Evolutionary conservation across 2,888 invertebrate genomes (phyloP).

Genomic region (Ophion obscuratus): DNA sequence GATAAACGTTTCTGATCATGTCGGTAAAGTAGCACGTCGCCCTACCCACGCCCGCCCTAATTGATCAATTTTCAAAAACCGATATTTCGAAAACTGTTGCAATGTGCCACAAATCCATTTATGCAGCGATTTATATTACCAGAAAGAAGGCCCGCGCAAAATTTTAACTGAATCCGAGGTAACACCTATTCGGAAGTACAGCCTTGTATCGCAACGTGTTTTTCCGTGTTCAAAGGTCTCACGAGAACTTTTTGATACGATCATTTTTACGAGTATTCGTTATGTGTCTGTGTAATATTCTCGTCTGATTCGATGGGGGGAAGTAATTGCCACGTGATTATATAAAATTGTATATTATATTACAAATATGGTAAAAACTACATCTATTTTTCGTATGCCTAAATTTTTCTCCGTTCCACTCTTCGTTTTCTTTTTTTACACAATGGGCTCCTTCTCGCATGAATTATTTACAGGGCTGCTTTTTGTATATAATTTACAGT

Average conservation of each 20-base stretch:
- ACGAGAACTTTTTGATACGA: background rate
- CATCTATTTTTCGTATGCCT: conserved; percentile 61
- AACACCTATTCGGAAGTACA: too few relatives aligned
- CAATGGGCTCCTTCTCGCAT: conserved; percentile 68
- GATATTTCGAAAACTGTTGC: background rate
- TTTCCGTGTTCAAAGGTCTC: background rate
- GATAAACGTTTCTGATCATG: too few relatives aligned
- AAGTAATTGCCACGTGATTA: conserved; percentile 26
- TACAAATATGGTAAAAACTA: conserved; percentile 80
- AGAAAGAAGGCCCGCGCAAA: too few relatives aligned
- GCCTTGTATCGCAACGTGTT: background rate
- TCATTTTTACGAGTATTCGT: background rate
- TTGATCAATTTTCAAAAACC: background rate
- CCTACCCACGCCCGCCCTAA: too few relatives aligned
- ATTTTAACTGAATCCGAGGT: too few relatives aligned
- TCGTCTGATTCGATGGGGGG: background rate
- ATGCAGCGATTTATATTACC: too few relatives aligned
- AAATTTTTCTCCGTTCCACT: conserved; percentile 3
- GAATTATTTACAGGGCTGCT: conserved; percentile 77
- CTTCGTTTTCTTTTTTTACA: conserved; percentile 72
- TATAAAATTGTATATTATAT: conserved; percentile 76
- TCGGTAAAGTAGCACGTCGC: too few relatives aligned
- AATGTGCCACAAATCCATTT: too few relatives aligned
- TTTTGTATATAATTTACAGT: conserved; percentile 78
- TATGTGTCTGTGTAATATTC: background rate